A percentile compares a stretch with the other conserved stretches of the same genome.
Conservation (phyloP, 2,888 invertebrate species). For the Platycheirus albimanus region DNA sequence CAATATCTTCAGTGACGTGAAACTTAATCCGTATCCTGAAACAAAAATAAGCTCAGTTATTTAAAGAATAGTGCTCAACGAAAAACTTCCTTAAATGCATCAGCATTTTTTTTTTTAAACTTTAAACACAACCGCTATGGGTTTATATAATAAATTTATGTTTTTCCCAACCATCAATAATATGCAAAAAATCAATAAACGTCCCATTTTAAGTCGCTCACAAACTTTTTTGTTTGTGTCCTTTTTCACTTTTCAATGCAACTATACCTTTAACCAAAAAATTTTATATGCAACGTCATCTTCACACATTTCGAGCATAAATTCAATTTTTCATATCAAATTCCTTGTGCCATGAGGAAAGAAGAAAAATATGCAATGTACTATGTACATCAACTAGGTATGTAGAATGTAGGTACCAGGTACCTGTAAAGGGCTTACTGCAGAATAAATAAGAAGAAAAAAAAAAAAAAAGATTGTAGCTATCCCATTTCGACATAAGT, state of each 20-base stretch:
- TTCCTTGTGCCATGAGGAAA: background rate
- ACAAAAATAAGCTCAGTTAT: no score
- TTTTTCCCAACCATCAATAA: background rate
- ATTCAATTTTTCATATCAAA: constrained; percentile 62
- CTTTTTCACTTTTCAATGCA: background rate
- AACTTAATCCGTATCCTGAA: no score
- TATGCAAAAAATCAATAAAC: background rate
- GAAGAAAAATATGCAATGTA: constrained; percentile 16
- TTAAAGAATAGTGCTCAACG: no score
- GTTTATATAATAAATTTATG: no score
- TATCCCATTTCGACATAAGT: constrained; percentile 60
- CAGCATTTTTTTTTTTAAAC: no score
- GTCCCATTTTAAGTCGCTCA: background rate
- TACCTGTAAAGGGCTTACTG: constrained; percentile 31
- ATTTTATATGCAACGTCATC: constrained; percentile 37
- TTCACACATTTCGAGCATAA: constrained; percentile 50
- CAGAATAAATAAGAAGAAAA: constrained; percentile 22
- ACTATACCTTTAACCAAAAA: background rate
- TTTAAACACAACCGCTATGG: no score
- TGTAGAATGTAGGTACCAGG: constrained; percentile 11
- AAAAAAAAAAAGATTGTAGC: background rate
- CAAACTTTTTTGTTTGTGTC: background rate
- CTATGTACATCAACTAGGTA: background rate
- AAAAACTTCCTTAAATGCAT: no score
- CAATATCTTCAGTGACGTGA: no score